Evolutionary conservation across 2,113 vertebrate genomes (phyloP).

Genomic region (Channa maculata): DNA sequence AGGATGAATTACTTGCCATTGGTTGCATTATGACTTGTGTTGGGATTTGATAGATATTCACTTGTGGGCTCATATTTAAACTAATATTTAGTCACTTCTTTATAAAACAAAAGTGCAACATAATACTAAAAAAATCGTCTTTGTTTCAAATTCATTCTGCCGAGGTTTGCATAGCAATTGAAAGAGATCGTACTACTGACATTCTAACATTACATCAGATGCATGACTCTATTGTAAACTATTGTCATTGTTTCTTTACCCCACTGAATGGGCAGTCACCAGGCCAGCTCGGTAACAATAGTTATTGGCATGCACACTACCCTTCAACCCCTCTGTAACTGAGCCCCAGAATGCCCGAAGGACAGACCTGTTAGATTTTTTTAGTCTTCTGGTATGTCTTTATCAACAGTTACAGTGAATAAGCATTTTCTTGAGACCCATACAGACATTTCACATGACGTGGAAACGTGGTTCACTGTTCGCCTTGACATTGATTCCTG

Average conservation of each 20-base stretch:
- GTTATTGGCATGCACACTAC: constrained; percentile 34
- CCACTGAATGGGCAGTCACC: constrained; percentile 40
- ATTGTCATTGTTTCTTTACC: constrained; percentile 48
- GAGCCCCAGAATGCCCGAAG: constrained; percentile 14
- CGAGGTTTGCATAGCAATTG: constrained; percentile 18
- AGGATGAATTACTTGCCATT: constrained; percentile 23
- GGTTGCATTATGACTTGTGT: constrained; percentile 20
- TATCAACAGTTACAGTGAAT: constrained; percentile 2
- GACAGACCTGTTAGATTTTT: constrained; percentile 12
- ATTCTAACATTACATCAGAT: constrained; percentile 63
- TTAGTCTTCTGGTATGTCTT: not conserved
- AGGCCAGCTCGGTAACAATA: constrained; percentile 52
- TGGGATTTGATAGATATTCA: not conserved
- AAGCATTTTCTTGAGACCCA: constrained; percentile 25
- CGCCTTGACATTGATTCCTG: constrained; percentile 12
- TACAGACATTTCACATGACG: not conserved
- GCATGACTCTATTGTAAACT: constrained; percentile 49
- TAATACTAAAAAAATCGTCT: constrained; percentile 12
- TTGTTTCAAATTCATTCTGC: constrained; percentile 20
- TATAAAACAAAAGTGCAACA: constrained; percentile 26
- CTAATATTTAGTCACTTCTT: constrained; percentile 1
- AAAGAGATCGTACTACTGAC: constrained; percentile 46
- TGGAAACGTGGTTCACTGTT: constrained; percentile 14
- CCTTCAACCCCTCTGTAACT: constrained; percentile 23
- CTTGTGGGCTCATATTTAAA: not conserved